phyloP scores from a whole-genome alignment of 2,888 invertebrate species.

The Chouioia cunea region DNA sequence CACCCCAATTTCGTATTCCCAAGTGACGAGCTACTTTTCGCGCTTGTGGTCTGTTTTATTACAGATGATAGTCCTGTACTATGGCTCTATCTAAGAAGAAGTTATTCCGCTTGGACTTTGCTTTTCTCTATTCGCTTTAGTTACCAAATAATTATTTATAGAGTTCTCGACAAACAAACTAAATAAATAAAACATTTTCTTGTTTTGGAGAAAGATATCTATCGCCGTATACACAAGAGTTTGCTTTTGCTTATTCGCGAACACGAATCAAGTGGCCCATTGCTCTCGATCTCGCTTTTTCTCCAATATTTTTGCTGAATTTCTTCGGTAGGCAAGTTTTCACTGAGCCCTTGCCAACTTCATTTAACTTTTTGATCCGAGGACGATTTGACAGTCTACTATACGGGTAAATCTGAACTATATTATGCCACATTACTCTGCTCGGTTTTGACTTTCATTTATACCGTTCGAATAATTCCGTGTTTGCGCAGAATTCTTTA shows the following conservation, averaged over 20 bases:
- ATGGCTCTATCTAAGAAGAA: constrained; percentile 37
- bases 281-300: neutral
- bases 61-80: too few species aligned
- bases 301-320: neutral
- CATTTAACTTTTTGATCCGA: constrained; percentile 36
- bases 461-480: too few species aligned
- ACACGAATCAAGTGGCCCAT: neutral
- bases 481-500: too few species aligned
- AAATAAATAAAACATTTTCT: constrained; percentile 51
- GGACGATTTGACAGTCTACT: constrained; percentile 6
- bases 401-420: too few species aligned
- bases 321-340: neutral
- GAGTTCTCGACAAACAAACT: constrained; percentile 44
- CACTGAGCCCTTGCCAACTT: constrained; percentile 24
- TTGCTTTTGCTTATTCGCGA: constrained; percentile 20
- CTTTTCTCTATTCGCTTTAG: neutral
- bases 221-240: constrained; percentile 26
- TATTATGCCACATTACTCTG: too few species aligned
- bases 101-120: constrained; percentile 33
- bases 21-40: constrained; percentile 11
- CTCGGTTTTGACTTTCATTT: too few species aligned
- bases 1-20: constrained; percentile 17
- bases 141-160: constrained; percentile 47
- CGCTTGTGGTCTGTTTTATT: constrained; percentile 6
- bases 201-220: constrained; percentile 46